phyloP scores from a whole-genome alignment of 2,888 invertebrate genomes.

The Agriopis marginaria region DNA sequence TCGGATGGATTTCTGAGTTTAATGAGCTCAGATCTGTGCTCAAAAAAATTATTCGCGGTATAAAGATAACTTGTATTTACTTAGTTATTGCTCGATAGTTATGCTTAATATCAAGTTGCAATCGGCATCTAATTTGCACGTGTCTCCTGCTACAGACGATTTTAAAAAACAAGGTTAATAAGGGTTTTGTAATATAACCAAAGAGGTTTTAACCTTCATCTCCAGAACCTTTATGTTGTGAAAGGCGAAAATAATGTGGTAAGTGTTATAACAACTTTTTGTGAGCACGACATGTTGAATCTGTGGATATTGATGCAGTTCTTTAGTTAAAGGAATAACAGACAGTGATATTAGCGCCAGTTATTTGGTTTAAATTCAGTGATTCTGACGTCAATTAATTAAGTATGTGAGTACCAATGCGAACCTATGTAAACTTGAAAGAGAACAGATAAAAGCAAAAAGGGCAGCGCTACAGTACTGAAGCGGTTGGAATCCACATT shows the following conservation, averaged over 20 bases:
- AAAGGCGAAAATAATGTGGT: constrained; percentile 5
- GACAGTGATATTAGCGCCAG: not conserved
- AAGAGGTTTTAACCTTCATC: not conserved
- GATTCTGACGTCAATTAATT: not conserved
- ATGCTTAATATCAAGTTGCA: not conserved
- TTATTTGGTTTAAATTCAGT: not conserved
- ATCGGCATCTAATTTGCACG: no score
- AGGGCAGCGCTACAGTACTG: not conserved
- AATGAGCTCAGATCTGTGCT: not conserved
- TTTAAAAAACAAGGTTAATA: not conserved
- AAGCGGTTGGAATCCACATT: no score
- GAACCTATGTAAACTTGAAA: not conserved
- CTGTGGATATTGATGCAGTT: not conserved
- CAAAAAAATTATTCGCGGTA: no score
- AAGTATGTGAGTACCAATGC: not conserved
- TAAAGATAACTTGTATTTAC: no score
- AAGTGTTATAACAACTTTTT: not conserved
- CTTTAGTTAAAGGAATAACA: not conserved
- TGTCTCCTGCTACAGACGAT: not conserved
- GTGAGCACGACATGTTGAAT: not conserved
- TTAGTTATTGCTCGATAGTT: not conserved
- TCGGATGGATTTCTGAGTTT: not conserved
- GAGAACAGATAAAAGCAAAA: not conserved
- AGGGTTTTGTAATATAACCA: not conserved
- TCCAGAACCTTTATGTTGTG: not conserved